These are phyloP conservation scores for Lates calcarifer DNA, from an alignment of 2,113 vertebrate genomes.

Conservation along the genomic window DNA sequence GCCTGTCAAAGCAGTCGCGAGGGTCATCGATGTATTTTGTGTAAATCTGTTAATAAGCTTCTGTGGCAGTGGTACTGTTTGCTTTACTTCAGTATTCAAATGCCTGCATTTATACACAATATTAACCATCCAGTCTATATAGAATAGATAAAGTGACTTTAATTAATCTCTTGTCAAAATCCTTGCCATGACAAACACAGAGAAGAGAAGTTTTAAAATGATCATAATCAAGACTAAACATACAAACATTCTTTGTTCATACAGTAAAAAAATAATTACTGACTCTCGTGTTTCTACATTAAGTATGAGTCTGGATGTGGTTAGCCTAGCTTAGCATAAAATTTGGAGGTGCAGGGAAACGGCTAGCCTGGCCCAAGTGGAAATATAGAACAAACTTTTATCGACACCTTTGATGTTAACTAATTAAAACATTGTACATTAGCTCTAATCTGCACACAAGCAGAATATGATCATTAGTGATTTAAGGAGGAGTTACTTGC, in stretches of 20 bases:
- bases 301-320: background rate
- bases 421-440: too few species aligned
- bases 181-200: background rate
- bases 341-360: background rate
- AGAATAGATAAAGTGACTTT: background rate
- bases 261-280: background rate
- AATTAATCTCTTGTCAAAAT: background rate
- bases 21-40: background rate
- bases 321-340: background rate
- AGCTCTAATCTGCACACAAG: background rate
- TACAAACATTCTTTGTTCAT: too few species aligned
- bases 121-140: background rate
- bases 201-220: background rate
- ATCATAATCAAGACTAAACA: background rate
- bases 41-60: slow-evolving; percentile 6
- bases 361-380: background rate
- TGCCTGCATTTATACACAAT: background rate
- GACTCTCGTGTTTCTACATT: background rate
- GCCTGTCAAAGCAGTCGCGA: slow-evolving; percentile 28
- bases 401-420: too few species aligned
- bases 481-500: background rate
- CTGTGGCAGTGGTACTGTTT: background rate
- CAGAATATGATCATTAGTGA: background rate
- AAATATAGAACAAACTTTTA: background rate
- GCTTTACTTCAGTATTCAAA: background rate